phyloP scores from a whole-genome alignment of 2,888 invertebrate genomes.

The Conomelus anceps region DNA sequence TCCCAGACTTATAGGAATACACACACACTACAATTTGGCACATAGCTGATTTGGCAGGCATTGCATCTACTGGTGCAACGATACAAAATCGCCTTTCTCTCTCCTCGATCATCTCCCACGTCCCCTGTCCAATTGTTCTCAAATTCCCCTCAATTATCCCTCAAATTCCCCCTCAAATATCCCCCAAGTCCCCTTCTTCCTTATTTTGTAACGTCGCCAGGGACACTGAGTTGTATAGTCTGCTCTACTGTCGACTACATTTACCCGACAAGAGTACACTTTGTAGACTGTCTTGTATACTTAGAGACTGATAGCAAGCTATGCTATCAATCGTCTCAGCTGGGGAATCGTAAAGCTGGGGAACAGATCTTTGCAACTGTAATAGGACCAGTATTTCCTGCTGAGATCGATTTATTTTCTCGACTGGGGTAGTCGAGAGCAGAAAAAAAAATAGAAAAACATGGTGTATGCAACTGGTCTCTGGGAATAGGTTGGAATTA shows the following conservation, averaged over 20 bases:
- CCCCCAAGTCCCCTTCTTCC: not conserved
- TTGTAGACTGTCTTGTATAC: not conserved
- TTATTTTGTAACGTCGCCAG: not conserved
- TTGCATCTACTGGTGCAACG: not conserved
- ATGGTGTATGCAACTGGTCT: too few species aligned
- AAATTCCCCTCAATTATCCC: not conserved
- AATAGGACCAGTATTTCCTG: not conserved
- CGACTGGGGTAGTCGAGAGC: too few species aligned
- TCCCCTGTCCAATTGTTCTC: not conserved
- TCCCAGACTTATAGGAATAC: too few species aligned
- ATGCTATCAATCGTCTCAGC: not conserved
- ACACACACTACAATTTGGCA: not conserved
- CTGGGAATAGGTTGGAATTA: too few species aligned
- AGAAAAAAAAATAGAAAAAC: too few species aligned
- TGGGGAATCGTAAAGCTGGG: not conserved
- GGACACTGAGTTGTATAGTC: not conserved
- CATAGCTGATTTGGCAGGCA: not conserved
- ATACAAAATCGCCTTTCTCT: not conserved
- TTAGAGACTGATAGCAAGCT: not conserved
- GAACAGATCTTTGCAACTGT: not conserved
- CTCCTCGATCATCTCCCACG: not conserved
- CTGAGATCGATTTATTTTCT: not conserved
- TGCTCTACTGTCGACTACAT: not conserved
- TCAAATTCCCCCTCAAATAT: not conserved
- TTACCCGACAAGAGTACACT: not conserved